These are phyloP conservation scores for Timema podura DNA, from an alignment of 2,888 invertebrate species.

Conservation along the genomic window DNA sequence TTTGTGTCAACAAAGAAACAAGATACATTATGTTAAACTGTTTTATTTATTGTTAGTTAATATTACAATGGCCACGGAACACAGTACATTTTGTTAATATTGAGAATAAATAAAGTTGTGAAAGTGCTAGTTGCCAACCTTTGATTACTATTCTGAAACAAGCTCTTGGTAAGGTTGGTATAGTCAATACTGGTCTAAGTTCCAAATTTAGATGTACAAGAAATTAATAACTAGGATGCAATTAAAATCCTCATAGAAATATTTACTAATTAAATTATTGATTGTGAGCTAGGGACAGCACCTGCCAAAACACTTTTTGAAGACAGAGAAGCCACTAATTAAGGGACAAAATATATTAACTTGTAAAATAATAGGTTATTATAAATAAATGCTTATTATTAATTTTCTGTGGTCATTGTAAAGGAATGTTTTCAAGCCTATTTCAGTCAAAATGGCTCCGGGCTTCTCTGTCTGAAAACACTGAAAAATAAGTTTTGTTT, in stretches of 20 bases:
- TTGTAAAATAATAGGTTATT: too few species aligned
- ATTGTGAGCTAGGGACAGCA: too few species aligned
- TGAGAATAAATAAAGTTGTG: background rate
- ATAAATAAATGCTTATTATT: background rate
- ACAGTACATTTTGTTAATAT: slow-evolving; percentile 23
- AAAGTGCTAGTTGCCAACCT: slow-evolving; percentile 10
- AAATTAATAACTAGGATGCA: background rate
- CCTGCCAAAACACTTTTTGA: background rate
- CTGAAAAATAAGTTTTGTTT: background rate
- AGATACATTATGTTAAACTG: slow-evolving; percentile 23
- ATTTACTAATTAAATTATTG: too few species aligned
- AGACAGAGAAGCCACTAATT: slow-evolving; percentile 10
- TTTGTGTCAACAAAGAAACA: background rate
- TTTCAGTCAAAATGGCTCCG: background rate
- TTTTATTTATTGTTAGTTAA: slow-evolving; percentile 33
- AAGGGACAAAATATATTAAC: background rate
- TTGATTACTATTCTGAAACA: background rate
- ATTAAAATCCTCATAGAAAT: background rate
- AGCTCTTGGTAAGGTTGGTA: background rate
- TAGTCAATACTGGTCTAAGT: too few species aligned
- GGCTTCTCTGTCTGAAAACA: slow-evolving; percentile 13
- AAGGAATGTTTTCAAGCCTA: background rate
- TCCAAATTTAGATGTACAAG: too few species aligned
- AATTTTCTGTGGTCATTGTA: slow-evolving; percentile 15
- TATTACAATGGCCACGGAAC: slow-evolving; percentile 35